phyloP scores from a whole-genome alignment of 2,797 vertebrate genomes.

The Cryptoprocta ferox region DNA sequence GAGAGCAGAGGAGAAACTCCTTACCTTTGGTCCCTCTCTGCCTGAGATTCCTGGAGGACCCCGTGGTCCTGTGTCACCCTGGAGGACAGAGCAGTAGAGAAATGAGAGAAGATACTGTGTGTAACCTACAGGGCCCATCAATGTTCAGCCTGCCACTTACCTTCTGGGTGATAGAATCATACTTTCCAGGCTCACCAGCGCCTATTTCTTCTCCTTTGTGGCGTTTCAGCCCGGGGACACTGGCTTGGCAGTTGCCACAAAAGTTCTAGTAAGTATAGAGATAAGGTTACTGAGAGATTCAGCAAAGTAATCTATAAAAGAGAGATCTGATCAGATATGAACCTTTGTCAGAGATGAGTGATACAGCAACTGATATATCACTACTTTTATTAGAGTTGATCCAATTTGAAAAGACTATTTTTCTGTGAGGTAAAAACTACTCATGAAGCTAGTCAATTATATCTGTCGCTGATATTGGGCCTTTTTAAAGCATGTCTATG shows the following conservation, averaged over 20 bases:
- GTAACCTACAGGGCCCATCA: rapidly evolving
- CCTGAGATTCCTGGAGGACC: conserved; percentile 96
- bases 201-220: conserved; percentile 90
- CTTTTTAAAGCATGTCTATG: not conserved
- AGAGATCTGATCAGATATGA: not conserved
- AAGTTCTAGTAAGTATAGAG: conserved; percentile 87
- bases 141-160: conserved; percentile 69
- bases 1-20: not conserved
- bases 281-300: conserved; percentile 11
- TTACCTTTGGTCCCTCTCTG: conserved; percentile 97
- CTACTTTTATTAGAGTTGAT: not conserved
- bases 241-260: conserved; percentile 91
- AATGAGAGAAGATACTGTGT: not conserved
- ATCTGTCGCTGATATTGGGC: not conserved
- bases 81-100: not conserved
- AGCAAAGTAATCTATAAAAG: not conserved
- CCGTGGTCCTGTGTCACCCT: conserved; percentile 94
- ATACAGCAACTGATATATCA: not conserved
- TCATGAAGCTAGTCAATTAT: not conserved
- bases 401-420: not conserved
- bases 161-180: conserved; percentile 86
- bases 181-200: conserved; percentile 84
- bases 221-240: conserved; percentile 88
- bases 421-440: not conserved
- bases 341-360: not conserved